Evolutionary conservation across 2,888 invertebrate genomes (phyloP).

Genomic region (Meandrusa payeni): DNA sequence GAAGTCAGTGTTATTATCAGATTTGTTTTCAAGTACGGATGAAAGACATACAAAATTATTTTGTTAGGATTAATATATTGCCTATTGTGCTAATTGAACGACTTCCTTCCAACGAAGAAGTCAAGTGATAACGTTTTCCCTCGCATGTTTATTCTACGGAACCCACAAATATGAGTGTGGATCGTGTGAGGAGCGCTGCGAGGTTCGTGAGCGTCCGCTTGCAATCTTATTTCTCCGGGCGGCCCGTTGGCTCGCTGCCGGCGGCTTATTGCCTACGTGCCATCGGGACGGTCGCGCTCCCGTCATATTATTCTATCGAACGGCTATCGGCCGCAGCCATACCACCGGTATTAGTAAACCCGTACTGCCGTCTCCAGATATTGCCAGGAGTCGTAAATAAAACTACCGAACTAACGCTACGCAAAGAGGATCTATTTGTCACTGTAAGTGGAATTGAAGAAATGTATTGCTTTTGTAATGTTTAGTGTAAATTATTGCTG

Average conservation of each 20-base stretch:
- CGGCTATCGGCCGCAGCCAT: constrained; percentile 70
- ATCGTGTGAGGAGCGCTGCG: constrained; percentile 1
- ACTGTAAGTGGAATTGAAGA: constrained; percentile 38
- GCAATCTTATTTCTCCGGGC: constrained; percentile 76
- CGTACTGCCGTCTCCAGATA: constrained; percentile 71
- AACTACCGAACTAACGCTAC: constrained; percentile 48
- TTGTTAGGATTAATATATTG: too few species aligned
- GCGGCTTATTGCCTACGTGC: constrained; percentile 80
- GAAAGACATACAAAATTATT: too few species aligned
- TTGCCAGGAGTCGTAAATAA: constrained; percentile 72
- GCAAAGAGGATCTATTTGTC: constrained; percentile 45
- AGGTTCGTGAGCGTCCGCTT: constrained; percentile 36
- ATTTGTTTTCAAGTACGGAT: too few species aligned
- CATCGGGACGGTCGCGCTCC: constrained; percentile 60
- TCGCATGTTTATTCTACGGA: constrained; percentile 5
- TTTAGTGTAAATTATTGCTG: too few species aligned
- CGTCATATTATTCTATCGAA: constrained; percentile 79
- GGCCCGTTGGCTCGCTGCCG: constrained; percentile 65
- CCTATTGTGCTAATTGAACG: too few species aligned
- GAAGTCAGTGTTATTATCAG: too few species aligned
- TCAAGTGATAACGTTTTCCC: neutral
- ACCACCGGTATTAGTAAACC: constrained; percentile 74
- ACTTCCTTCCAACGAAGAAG: neutral
- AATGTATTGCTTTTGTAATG: constrained; percentile 4
- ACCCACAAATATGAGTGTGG: constrained; percentile 8